Percentiles rank a stretch among this genome's conserved stretches.
Conservation (phyloP, 1,140 invertebrate species). For the Aphelinus certus region DNA sequence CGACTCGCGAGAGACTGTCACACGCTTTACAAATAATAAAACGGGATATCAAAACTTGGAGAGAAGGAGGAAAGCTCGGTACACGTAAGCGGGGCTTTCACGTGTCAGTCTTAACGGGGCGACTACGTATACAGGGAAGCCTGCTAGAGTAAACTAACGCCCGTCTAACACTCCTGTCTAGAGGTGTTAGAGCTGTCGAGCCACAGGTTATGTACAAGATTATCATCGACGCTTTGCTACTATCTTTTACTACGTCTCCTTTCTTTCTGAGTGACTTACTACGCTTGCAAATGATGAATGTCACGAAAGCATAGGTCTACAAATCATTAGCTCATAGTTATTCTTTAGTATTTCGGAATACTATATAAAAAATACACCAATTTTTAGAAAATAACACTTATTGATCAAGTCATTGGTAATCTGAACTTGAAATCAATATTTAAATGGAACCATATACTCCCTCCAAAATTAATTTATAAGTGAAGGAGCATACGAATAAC, state of each 20-base stretch:
- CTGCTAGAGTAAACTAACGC: neutral
- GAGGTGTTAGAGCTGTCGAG: conserved; percentile 3
- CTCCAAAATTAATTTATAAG: no score
- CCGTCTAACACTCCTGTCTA: neutral
- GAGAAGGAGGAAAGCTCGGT: conserved; percentile 43
- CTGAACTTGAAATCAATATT: no score
- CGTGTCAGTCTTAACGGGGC: conserved; percentile 59
- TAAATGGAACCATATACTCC: no score
- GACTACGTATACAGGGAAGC: conserved; percentile 31
- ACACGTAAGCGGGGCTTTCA: conserved; percentile 55
- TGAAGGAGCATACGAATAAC: no score
- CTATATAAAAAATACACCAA: no score
- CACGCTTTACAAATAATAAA: neutral
- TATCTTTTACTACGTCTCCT: neutral
- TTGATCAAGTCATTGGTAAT: no score
- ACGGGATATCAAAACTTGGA: neutral
- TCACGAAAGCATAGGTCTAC: no score
- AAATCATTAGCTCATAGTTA: no score
- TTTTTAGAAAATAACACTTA: no score
- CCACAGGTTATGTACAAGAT: neutral
- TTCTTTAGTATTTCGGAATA: no score
- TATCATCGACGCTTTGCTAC: neutral
- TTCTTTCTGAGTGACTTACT: no score
- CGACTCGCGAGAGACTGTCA: neutral
- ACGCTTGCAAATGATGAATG: no score